These are phyloP conservation scores for Cheirogaleus major DNA, from an alignment of 2,797 vertebrate genomes.

Conservation along the genomic window DNA sequence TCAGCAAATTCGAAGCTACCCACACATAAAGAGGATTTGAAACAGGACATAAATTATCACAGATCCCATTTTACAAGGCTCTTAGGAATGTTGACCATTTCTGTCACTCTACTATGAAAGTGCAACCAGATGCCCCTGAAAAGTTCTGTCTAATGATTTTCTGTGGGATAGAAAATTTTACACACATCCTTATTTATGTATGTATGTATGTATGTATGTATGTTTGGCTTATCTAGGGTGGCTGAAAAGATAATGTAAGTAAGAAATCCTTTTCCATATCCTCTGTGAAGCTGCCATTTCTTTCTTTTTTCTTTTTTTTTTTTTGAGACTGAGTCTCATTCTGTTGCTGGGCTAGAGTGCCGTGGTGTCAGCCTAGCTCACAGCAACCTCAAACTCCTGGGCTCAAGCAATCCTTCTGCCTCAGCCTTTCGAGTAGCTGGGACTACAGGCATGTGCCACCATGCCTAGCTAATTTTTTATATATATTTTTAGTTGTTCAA, in stretches of 20 bases:
- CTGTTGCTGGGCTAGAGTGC: too few species aligned
- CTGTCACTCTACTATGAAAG: neutral
- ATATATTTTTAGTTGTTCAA: too few species aligned
- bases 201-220: neutral
- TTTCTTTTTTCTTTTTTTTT: conserved; percentile 6
- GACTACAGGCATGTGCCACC: too few species aligned
- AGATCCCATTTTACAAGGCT: neutral
- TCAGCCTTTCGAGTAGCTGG: too few species aligned
- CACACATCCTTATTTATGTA: neutral
- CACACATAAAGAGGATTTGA: neutral
- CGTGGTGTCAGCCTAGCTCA: too few species aligned
- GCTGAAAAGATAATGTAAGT: neutral
- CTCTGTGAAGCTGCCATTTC: neutral
- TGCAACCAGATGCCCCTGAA: neutral
- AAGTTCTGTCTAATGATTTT: neutral
- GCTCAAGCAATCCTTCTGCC: too few species aligned
- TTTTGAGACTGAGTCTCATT: too few species aligned
- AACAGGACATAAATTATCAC: neutral
- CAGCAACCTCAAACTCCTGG: too few species aligned
- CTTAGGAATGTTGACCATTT: neutral
- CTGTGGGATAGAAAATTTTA: neutral
- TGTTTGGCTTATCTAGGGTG: neutral
- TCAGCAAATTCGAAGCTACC: conserved; percentile 13
- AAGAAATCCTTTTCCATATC: conserved; percentile 5
- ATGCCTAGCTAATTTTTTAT: too few species aligned